phyloP scores from a whole-genome alignment of 1,140 invertebrate species.

The Drosophila parabipectinata region DNA sequence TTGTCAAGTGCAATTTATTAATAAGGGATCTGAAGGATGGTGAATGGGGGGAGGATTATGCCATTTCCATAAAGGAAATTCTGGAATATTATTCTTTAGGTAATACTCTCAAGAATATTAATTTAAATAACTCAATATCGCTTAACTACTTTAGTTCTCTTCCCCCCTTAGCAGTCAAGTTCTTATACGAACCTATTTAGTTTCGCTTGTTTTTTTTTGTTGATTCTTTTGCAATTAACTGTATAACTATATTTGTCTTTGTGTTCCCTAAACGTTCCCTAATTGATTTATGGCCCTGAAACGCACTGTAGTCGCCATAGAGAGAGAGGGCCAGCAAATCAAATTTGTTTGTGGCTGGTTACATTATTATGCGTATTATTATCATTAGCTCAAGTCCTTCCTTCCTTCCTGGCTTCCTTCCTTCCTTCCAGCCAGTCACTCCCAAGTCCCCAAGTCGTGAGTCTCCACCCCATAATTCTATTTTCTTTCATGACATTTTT shows the following conservation, averaged over 20 bases:
- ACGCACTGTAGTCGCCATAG: slow-evolving; percentile 47
- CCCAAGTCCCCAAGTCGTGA: background rate
- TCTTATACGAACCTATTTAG: too few species aligned
- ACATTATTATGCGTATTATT: slow-evolving; percentile 55
- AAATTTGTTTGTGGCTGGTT: slow-evolving; percentile 51
- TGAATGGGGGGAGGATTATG: background rate
- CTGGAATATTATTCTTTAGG: too few species aligned
- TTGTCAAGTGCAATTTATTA: slow-evolving; percentile 78
- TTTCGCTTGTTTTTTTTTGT: too few species aligned
- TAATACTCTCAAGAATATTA: too few species aligned
- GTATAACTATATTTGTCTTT: slow-evolving; percentile 1
- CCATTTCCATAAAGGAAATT: too few species aligned
- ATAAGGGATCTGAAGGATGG: slow-evolving; percentile 31
- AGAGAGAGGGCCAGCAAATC: slow-evolving; percentile 30
- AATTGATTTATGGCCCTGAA: slow-evolving; percentile 49
- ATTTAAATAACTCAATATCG: background rate
- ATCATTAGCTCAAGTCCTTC: slow-evolving; percentile 51
- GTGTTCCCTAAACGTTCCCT: slow-evolving; percentile 14
- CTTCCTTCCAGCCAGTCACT: background rate
- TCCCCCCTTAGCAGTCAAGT: too few species aligned
- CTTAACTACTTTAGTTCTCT: too few species aligned
- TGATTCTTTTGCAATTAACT: background rate
- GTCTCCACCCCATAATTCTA: slow-evolving; percentile 30
- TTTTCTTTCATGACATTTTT: slow-evolving; percentile 42
- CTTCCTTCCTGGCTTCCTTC: slow-evolving; percentile 22